Base-by-base conservation (phyloP, 1,140 invertebrate species). In the Drosophila teissieri region DNA sequence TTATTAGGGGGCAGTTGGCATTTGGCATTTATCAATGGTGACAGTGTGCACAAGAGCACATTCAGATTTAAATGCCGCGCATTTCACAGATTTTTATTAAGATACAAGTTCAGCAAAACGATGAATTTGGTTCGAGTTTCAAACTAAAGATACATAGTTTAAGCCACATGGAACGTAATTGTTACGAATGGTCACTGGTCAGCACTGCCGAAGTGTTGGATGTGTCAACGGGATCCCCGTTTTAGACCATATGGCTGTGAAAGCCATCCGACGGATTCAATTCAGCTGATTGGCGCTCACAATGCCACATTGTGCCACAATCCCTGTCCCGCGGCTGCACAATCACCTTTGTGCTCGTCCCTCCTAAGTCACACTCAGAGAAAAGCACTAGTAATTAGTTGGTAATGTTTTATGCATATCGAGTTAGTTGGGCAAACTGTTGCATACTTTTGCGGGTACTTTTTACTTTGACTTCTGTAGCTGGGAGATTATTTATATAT, bases 271-370 rank as follows among this genome's bases (percentile, higher is more conserved):
- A 65, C 31, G 40, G 48, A 24, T 46, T 53, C 46, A 37, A 34
- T 68, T 48, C 44, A 31, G 3, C 54, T 60, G 54, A 58, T 51
- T 73, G 64, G 56, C 37, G 19, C 45, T 37, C 60, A 34, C 34
- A n/a, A n/a, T n/a, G n/a, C n/a, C n/a, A n/a, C 34, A 19, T 19
- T 22, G 34, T 40, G n/a, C 40, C 19, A 15, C 36, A 39, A 40
- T 52, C 27, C 12, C 12, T 36, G 6, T 10, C 36, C 42, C n/a
- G 24, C 24, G 48, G 48, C 48, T 17, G 11, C 48, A 12, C 48
- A 49, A 15, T 49, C 24, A 49, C 44, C 56, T 52, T 15, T 36
- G n/a, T 15, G 15, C 45, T 24, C 10, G 17, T 4, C 1, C 0
- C 6, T 1, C 4, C 44, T 40, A 15, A 17, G 2, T 1, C 8